Conservation (phyloP, 2,888 invertebrate species). For the Drosophila subquinaria region DNA sequence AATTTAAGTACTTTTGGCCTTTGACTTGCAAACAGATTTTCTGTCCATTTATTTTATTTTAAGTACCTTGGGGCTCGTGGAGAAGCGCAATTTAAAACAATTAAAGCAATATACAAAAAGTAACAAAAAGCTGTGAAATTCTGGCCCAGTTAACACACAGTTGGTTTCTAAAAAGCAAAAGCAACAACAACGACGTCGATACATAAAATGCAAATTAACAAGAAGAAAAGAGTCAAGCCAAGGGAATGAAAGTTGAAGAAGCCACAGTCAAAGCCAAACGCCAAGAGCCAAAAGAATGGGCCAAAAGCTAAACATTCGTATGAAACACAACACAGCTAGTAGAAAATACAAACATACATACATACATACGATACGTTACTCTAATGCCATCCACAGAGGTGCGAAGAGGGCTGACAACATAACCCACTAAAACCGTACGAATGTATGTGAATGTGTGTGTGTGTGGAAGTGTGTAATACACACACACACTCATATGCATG, state of each 20-base stretch:
- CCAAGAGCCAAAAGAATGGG: constrained; percentile 61
- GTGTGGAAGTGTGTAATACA: neutral
- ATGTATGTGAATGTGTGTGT: constrained; percentile 6
- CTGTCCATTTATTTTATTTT: neutral
- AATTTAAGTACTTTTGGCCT: constrained; percentile 13
- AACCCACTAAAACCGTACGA: neutral
- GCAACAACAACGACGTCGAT: constrained; percentile 33
- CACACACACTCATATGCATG: neutral
- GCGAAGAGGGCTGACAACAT: constrained; percentile 53
- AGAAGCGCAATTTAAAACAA: constrained; percentile 26
- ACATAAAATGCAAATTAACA: constrained; percentile 73
- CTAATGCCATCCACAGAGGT: constrained; percentile 43
- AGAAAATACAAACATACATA: constrained; percentile 52
- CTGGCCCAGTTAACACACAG: constrained; percentile 39
- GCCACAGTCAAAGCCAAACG: constrained; percentile 27
- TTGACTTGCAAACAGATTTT: constrained; percentile 5
- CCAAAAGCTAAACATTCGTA: constrained; percentile 48
- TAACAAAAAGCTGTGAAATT: constrained; percentile 19
- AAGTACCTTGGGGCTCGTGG: neutral
- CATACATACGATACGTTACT: constrained; percentile 51
- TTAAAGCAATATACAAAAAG: constrained; percentile 15
- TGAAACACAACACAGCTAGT: constrained; percentile 3
- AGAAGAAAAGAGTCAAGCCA: constrained; percentile 50
- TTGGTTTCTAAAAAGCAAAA: constrained; percentile 48
- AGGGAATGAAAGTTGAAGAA: constrained; percentile 74